Percentiles rank a stretch among this genome's conserved stretches.
phyloP scores from a whole-genome alignment of 2,113 vertebrate species.

The Gavialis gangeticus region DNA sequence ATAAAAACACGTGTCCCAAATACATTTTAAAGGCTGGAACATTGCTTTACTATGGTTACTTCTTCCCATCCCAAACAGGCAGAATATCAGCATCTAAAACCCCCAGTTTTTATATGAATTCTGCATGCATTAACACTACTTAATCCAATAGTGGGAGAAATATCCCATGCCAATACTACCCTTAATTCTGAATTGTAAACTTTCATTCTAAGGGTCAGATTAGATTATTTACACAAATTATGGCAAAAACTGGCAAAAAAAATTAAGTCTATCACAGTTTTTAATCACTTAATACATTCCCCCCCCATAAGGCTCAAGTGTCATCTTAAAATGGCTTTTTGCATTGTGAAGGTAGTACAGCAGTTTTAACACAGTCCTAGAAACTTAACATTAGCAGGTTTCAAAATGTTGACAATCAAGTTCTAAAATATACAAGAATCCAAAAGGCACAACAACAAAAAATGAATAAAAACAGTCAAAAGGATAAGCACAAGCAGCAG shows the following conservation, averaged over 20 bases:
- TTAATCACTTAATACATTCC: not conserved
- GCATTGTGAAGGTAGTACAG: constrained; percentile 23
- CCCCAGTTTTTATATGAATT: not conserved
- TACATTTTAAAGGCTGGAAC: not conserved
- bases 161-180: not conserved
- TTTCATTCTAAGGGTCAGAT: not conserved
- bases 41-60: rapidly evolving
- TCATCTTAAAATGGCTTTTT: not conserved
- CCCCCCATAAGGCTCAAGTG: not conserved
- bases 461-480: constrained; percentile 48
- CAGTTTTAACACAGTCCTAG: constrained; percentile 58
- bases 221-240: not conserved
- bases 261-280: not conserved
- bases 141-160: not conserved
- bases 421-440: constrained; percentile 68
- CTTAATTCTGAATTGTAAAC: not conserved
- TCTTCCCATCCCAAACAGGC: not conserved
- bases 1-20: not conserved
- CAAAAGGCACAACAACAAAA: constrained; percentile 65
- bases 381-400: constrained; percentile 39
- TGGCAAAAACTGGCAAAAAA: not conserved
- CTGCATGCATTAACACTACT: constrained; percentile 4
- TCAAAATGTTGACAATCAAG: constrained; percentile 39
- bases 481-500: constrained; percentile 79
- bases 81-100: not conserved